A percentile compares a stretch with the other conserved stretches of the same genome.
Conservation (phyloP, 2,797 vertebrate species). For the Falco berigora region DNA sequence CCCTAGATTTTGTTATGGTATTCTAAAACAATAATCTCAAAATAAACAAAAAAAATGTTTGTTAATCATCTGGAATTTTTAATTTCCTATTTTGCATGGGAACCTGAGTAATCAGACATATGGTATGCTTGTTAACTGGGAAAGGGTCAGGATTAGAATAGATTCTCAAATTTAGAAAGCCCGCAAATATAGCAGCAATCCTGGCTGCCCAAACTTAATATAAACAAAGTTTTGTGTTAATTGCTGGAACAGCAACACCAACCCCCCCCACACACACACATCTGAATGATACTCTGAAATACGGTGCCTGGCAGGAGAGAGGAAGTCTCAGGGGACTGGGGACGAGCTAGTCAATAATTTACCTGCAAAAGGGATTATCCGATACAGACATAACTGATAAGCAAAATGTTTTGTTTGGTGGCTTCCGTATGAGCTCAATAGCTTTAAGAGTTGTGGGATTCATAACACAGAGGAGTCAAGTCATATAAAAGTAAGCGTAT, state of each 20-base stretch:
- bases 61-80: constrained; percentile 59
- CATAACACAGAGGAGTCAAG: background rate
- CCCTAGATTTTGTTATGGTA: background rate
- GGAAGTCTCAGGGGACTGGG: background rate
- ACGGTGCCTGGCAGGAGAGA: background rate
- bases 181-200: constrained; percentile 10
- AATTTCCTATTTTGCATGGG: constrained; percentile 62
- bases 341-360: background rate
- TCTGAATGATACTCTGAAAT: background rate
- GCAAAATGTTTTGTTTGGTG: background rate
- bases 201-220: background rate
- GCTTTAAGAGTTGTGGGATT: background rate
- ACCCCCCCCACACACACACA: too few species aligned
- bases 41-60: constrained; percentile 60
- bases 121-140: constrained; percentile 55
- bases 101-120: constrained; percentile 55
- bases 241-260: background rate
- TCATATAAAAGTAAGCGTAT: background rate
- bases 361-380: background rate
- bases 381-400: background rate
- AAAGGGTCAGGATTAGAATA: constrained; percentile 37
- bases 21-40: constrained; percentile 42
- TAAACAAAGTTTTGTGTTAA: constrained; percentile 18
- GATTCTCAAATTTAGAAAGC: constrained; percentile 22
- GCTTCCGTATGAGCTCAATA: background rate